phyloP scores from a whole-genome alignment of 1,140 invertebrate species.

The Bombus pyrosoma region DNA sequence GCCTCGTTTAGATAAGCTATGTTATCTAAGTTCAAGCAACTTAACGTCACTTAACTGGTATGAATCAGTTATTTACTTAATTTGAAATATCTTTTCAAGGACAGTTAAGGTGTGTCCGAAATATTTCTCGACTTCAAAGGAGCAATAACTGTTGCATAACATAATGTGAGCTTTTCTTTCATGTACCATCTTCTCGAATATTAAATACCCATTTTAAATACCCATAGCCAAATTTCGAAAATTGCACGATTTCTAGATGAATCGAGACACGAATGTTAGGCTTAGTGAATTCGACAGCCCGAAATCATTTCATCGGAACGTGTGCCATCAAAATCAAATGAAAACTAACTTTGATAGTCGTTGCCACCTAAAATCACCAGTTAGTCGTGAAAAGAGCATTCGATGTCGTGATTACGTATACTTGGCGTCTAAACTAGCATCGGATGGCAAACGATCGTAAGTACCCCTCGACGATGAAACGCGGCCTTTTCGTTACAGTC shows the following conservation, averaged over 20 bases:
- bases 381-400: too few relatives aligned
- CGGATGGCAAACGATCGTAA: not conserved
- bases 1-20: not conserved
- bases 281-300: too few relatives aligned
- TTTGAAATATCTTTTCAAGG: not conserved
- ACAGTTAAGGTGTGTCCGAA: not conserved
- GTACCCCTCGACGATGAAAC: not conserved
- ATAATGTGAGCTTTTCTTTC: not conserved
- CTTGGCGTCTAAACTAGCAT: not conserved
- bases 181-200: not conserved
- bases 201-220: too few relatives aligned
- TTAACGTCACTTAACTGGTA: not conserved
- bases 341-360: too few relatives aligned
- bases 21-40: too few relatives aligned
- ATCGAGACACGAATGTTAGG: not conserved
- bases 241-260: not conserved
- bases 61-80: not conserved
- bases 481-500: not conserved
- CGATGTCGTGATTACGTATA: not conserved
- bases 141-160: not conserved
- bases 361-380: not conserved
- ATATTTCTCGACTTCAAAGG: not conserved
- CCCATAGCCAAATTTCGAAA: too few relatives aligned
- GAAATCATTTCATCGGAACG: not conserved
- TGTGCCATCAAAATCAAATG: not conserved